Conservation (phyloP, 2,888 invertebrate genomes). For the Rapana venosa region DNA sequence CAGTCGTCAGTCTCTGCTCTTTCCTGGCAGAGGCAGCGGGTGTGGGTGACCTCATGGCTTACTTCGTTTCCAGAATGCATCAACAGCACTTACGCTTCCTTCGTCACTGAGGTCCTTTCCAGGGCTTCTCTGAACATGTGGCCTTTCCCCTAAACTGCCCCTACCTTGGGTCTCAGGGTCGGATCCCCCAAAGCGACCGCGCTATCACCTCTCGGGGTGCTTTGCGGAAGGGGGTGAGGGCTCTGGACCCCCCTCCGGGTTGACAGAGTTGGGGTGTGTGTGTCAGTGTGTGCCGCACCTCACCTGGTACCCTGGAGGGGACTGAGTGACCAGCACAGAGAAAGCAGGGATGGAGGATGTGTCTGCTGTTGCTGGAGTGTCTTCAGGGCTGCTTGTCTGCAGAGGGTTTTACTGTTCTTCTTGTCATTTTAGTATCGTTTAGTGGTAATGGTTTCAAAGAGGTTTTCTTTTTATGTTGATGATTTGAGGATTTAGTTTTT, state of each 20-base stretch:
- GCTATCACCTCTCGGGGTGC: constrained; percentile 23
- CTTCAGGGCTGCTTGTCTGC: background rate
- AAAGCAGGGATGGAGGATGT: background rate
- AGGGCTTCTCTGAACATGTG: background rate
- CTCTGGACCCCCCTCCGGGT: constrained; percentile 33
- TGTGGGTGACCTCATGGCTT: constrained; percentile 20
- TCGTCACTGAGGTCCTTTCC: constrained; percentile 27
- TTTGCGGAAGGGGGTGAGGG: constrained; percentile 23
- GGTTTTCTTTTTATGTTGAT: no score
- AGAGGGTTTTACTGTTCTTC: background rate
- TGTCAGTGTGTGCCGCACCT: constrained; percentile 22
- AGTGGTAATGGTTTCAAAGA: no score
- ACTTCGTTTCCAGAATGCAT: background rate
- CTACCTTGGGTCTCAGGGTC: constrained; percentile 28
- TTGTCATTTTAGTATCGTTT: no score
- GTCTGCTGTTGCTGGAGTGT: no score
- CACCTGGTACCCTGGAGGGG: constrained; percentile 34
- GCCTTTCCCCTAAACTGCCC: background rate
- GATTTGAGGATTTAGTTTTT: no score
- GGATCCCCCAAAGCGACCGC: constrained; percentile 29
- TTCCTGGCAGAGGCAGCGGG: background rate
- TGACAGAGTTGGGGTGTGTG: constrained; percentile 27
- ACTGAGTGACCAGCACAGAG: background rate
- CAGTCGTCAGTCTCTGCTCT: background rate
- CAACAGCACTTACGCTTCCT: background rate